Percentiles rank a stretch among this genome's conserved stretches.
phyloP scores from a whole-genome alignment of 1,140 invertebrate species.

The Drosophila leontia region DNA sequence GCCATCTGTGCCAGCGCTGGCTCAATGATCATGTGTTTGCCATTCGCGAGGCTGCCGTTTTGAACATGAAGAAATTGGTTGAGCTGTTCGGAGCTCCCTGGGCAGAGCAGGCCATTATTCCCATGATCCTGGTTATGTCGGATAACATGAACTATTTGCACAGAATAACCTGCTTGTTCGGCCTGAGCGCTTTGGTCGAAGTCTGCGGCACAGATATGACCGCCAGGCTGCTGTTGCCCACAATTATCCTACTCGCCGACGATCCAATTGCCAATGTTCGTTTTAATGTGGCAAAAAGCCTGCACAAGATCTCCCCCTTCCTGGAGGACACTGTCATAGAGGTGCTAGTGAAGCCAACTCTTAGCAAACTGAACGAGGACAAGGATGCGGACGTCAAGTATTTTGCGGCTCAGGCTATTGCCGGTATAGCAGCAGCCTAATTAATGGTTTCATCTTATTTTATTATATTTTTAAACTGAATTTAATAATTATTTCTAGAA shows the following conservation, averaged over 20 bases:
- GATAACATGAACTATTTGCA: constrained; percentile 98
- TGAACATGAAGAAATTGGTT: constrained; percentile 98
- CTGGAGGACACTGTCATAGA: constrained; percentile 94
- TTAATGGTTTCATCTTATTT: background rate
- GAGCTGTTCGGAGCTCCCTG: constrained; percentile 99
- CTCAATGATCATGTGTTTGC: constrained; percentile 99
- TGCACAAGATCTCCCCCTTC: constrained; percentile 96
- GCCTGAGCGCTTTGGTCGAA: constrained; percentile 98
- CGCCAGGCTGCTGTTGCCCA: constrained; percentile 96
- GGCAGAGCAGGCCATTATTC: constrained; percentile 98
- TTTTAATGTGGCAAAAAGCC: constrained; percentile 99
- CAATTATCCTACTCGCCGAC: constrained; percentile 95
- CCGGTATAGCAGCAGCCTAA: constrained; percentile 89
- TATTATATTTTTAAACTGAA: background rate
- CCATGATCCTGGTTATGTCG: constrained; percentile 97
- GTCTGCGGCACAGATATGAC: constrained; percentile 97
- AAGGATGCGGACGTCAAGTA: constrained; percentile 98
- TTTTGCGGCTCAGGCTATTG: constrained; percentile 98
- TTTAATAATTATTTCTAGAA: too few species aligned
- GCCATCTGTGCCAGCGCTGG: constrained; percentile 99
- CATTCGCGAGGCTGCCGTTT: constrained; percentile 98
- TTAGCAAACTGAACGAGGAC: constrained; percentile 97
- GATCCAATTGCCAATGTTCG: constrained; percentile 99
- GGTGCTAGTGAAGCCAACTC: constrained; percentile 96
- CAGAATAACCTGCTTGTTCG: constrained; percentile 99